Base-by-base conservation (phyloP, 2,113 vertebrate genomes). In the Carollia perspicillata region DNA sequence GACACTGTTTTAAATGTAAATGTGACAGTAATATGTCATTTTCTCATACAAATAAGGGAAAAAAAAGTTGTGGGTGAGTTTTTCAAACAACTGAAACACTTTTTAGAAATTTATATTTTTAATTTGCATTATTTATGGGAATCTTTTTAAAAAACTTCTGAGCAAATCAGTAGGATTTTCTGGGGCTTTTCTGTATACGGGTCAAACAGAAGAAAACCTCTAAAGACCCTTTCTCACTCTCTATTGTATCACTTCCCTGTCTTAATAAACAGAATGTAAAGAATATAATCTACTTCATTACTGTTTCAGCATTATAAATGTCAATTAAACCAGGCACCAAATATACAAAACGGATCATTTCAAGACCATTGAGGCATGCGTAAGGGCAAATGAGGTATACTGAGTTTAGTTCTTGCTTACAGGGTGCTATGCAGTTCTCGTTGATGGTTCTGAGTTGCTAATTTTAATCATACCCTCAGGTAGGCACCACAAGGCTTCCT, bases 1-100 rank as follows among this genome's bases (percentile, higher is more conserved):
- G 40, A 87, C 92, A 84, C 20, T 66, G 14, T 84, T 95, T 84
- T 88, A 95, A 95, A 89, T 80, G 63, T 11, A 81, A 93, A 75
- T 63, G 40, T 12, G 81, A 1, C 47, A 75, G 47, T 88, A 80
- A 68, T n/a, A 30, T 71, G 89, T 8, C 13, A 53, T 26, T 95
- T 95, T 89, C 28, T 89, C 74, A 81, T 28, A 68, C 28, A 83
- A 81, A 49, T 80, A 68, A 75, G 44, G 33, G 58, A 65, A 79
- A 79, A 85, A 40, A 30, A 66, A 5, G 9, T 51, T 47, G 49
- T n/a, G 51, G 33, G 75, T 91, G 47, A 63, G 8, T 71, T 94
- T 90, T 89, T 87, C 74, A 84, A 55, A 74, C 10, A 72, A 69
- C 51, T 47, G 74, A 80, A 58, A 65, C 18, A 66, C 22, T 35